These are phyloP conservation scores for Hydrolagus affinis DNA, from an alignment of 2,113 vertebrate species.

Conservation along the genomic window DNA sequence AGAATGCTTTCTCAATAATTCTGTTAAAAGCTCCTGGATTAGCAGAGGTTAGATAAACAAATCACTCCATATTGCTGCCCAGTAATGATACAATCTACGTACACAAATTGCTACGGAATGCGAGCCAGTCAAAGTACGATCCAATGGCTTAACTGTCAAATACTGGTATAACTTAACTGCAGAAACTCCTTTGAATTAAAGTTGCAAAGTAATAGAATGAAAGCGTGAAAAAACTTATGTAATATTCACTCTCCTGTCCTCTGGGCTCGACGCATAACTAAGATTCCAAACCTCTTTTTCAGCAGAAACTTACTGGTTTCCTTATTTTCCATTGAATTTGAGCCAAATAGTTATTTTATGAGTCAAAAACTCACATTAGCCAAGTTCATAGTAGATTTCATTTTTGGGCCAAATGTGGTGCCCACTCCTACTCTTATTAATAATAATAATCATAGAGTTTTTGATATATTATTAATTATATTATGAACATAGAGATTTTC, in stretches of 20 bases:
- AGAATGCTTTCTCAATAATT: neutral
- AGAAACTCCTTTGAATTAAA: neutral
- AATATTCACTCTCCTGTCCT: no score
- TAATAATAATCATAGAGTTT: no score
- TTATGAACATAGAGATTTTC: no score
- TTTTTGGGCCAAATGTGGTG: neutral
- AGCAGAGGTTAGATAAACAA: neutral
- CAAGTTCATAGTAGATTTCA: neutral
- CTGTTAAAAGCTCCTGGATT: constrained; percentile 9
- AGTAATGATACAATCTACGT: no score
- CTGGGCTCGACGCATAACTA: neutral
- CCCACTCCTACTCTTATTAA: neutral
- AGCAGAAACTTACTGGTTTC: neutral
- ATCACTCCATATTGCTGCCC: neutral
- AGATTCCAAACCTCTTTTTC: neutral
- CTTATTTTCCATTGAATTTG: neutral
- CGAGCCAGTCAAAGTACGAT: neutral
- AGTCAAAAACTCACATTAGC: neutral
- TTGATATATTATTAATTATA: no score
- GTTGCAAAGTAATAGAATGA: neutral
- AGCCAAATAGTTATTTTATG: neutral
- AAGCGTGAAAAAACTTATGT: neutral
- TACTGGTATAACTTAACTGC: neutral
- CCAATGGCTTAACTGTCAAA: neutral
- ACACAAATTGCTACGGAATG: neutral